Conservation (phyloP, 2,797 vertebrate species). For the Myotis planiceps region DNA sequence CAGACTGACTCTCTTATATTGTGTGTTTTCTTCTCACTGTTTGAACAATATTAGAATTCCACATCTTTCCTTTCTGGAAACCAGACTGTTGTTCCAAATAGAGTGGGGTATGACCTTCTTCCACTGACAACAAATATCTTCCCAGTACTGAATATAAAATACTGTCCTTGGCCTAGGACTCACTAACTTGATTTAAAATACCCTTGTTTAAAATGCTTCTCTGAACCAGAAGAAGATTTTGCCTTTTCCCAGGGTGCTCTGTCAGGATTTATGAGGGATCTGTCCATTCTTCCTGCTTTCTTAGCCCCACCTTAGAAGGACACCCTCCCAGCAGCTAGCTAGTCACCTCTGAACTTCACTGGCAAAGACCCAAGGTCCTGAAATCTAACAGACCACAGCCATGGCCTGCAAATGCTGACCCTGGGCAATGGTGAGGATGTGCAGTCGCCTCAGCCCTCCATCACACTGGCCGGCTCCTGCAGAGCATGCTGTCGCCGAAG, state of each 20-base stretch:
- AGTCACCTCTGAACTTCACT: neutral
- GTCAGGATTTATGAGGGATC: neutral
- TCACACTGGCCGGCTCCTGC: neutral
- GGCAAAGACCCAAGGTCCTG: neutral
- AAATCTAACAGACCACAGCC: neutral
- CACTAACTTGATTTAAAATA: conserved; percentile 60
- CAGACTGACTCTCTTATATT: neutral
- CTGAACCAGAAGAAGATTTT: conserved; percentile 14
- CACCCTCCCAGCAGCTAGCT: neutral
- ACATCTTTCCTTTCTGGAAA: conserved; percentile 65
- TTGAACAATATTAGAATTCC: conserved; percentile 68
- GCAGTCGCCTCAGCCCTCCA: neutral
- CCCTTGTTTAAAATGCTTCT: conserved; percentile 60
- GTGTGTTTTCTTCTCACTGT: conserved; percentile 47
- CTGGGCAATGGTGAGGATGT: neutral
- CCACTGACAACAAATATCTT: conserved; percentile 51
- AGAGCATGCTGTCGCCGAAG: neutral
- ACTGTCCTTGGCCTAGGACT: conserved; percentile 71
- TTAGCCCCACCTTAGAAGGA: neutral
- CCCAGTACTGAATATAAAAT: conserved; percentile 70
- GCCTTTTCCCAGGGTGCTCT: conserved; percentile 16
- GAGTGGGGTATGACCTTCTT: conserved; percentile 72
- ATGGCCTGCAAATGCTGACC: neutral
- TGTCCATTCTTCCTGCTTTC: neutral
- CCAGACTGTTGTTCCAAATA: conserved; percentile 65